Evolutionary conservation across 2,113 vertebrate genomes (phyloP).

Genomic region (Rhombomys opimus): DNA sequence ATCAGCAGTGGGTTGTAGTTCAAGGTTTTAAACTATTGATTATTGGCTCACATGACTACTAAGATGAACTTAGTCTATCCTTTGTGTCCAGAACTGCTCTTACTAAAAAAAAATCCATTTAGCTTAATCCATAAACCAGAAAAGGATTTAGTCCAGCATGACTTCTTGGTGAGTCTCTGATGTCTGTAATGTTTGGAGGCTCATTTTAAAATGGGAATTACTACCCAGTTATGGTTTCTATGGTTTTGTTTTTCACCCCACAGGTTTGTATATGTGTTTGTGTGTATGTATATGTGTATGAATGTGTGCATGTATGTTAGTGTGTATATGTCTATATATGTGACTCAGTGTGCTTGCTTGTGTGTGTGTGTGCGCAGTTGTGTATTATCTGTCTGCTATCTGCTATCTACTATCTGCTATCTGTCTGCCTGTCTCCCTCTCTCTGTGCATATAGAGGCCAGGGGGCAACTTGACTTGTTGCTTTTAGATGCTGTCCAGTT

Average conservation of each 20-base stretch:
- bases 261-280: background rate
- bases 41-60: background rate
- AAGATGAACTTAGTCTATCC: background rate
- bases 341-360: background rate
- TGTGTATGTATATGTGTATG: background rate
- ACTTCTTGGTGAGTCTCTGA: constrained; percentile 10
- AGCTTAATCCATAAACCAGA: background rate
- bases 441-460: background rate
- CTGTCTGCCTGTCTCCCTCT: background rate
- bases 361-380: background rate
- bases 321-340: background rate
- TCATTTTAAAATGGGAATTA: constrained; percentile 17
- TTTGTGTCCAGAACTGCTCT: background rate
- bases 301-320: background rate
- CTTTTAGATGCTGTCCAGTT: background rate
- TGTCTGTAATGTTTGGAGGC: background rate
- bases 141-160: background rate
- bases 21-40: background rate
- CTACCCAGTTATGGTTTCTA: constrained; percentile 27
- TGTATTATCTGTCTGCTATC: background rate
- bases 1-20: background rate
- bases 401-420: background rate
- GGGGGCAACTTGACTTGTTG: background rate
- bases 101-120: constrained; percentile 16
- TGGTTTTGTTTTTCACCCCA: background rate